A percentile compares a stretch with the other conserved stretches of the same genome.
Conservation (phyloP, 2,113 vertebrate species). For the Ammodytes dubius region DNA sequence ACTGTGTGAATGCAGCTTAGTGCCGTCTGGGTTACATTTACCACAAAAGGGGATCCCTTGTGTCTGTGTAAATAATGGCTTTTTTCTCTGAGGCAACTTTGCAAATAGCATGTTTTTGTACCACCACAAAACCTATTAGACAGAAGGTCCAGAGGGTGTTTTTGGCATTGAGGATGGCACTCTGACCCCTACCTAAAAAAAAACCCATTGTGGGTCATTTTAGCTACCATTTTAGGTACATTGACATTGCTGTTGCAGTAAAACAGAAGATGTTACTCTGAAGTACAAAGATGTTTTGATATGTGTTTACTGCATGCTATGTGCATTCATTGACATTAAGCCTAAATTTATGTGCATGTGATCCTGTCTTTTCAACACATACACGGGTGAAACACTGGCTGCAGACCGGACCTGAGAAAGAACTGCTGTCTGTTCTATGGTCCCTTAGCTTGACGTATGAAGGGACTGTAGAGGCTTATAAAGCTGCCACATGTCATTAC, state of each 20-base stretch:
- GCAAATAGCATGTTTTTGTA: neutral
- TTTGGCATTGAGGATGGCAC: accelerated
- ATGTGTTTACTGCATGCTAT: neutral
- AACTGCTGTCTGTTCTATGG: slow-evolving; percentile 10
- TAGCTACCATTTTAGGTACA: neutral
- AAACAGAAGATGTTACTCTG: neutral
- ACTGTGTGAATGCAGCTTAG: neutral
- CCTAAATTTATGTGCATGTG: neutral
- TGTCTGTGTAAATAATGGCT: neutral
- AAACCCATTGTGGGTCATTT: no score
- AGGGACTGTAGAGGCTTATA: slow-evolving; percentile 42
- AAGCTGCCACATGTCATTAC: slow-evolving; percentile 69
- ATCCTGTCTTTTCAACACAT: neutral
- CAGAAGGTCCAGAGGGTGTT: neutral
- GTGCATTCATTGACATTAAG: neutral
- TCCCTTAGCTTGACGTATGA: slow-evolving; percentile 24
- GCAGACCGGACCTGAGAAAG: neutral
- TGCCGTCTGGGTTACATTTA: neutral
- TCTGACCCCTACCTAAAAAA: no score
- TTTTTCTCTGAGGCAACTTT: neutral
- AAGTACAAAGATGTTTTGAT: no score
- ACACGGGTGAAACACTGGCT: neutral
- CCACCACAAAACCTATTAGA: neutral
- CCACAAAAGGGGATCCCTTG: neutral
- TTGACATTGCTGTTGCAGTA: neutral